These are phyloP conservation scores for Tetragonula carbonaria DNA, from an alignment of 2,888 invertebrate species.

Conservation along the genomic window DNA sequence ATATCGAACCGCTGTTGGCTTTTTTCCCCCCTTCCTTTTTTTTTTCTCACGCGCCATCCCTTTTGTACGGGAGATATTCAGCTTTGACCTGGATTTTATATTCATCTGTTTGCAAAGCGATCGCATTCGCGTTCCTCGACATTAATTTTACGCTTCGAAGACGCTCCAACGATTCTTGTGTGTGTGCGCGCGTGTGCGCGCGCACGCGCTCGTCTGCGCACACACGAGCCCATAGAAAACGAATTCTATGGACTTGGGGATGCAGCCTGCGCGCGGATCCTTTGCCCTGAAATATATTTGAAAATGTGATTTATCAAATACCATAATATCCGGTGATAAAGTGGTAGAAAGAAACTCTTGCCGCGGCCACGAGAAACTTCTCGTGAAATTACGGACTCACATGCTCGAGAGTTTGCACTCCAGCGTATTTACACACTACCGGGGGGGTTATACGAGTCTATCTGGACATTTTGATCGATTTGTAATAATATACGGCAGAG, in stretches of 20 bases:
- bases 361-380: not conserved
- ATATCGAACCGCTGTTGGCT: slow-evolving; percentile 39
- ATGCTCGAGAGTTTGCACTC: not conserved
- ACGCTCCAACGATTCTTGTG: not conserved
- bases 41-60: not conserved
- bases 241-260: slow-evolving; percentile 21
- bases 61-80: slow-evolving; percentile 40
- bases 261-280: not conserved
- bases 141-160: slow-evolving; percentile 44
- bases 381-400: not conserved
- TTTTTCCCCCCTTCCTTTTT: too few species aligned
- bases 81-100: slow-evolving; percentile 39
- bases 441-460: not conserved
- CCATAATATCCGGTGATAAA: slow-evolving; percentile 4
- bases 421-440: not conserved
- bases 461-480: not conserved
- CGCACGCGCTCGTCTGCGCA: too few species aligned
- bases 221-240: slow-evolving; percentile 5
- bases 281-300: slow-evolving; percentile 1
- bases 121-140: slow-evolving; percentile 40
- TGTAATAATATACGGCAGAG: not conserved
- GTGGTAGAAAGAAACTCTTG: not conserved
- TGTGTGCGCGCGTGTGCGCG: not conserved
- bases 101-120: slow-evolving; percentile 45
- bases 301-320: slow-evolving; percentile 12